Evolutionary conservation across 2,113 vertebrate species (phyloP).

Genomic region (Ammodytes marinus): DNA sequence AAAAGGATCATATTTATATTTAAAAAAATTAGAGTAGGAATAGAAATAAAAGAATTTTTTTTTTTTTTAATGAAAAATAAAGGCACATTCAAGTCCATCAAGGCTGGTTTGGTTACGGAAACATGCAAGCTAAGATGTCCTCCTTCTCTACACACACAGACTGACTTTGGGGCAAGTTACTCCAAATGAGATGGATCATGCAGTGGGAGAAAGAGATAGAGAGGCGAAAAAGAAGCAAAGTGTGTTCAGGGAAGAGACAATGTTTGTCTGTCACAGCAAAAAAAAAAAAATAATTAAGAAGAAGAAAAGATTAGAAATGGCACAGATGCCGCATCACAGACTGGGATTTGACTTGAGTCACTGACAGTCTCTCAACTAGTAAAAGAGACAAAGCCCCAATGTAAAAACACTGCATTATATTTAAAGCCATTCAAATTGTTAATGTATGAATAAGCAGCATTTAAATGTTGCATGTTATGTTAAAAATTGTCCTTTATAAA

Average conservation of each 20-base stretch:
- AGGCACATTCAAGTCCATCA: neutral
- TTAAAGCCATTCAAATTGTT: too few species aligned
- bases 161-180: slow-evolving; percentile 29
- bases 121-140: neutral
- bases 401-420: too few species aligned
- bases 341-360: slow-evolving; percentile 65
- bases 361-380: slow-evolving; percentile 59
- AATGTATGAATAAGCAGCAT: too few species aligned
- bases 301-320: slow-evolving; percentile 2
- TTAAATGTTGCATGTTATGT: too few species aligned
- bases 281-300: neutral
- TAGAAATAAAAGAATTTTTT: neutral
- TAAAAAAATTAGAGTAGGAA: neutral
- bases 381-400: neutral
- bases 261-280: slow-evolving; percentile 58
- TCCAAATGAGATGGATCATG: too few species aligned
- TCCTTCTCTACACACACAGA: neutral
- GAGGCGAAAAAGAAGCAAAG: too few species aligned
- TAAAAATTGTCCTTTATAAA: too few species aligned
- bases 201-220: too few species aligned
- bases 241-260: slow-evolving; percentile 45
- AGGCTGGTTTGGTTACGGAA: neutral
- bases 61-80: neutral
- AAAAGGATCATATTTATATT: slow-evolving; percentile 3
- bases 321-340: slow-evolving; percentile 50